Evolutionary conservation across 1,140 invertebrate genomes (phyloP).

Genomic region (Dolichoris vasculosae): DNA sequence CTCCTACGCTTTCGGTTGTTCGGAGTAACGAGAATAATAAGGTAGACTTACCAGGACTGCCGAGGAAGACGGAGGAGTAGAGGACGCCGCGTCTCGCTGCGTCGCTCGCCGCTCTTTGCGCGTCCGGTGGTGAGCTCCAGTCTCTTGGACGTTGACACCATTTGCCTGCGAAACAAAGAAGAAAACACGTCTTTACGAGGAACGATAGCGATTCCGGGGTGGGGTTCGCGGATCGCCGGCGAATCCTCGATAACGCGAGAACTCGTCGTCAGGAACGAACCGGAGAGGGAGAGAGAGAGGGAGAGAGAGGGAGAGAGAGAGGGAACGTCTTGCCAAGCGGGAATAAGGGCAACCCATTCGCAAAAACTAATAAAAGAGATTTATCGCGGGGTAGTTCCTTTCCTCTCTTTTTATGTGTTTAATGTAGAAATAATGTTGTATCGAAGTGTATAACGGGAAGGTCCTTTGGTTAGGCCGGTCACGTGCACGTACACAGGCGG

Average conservation of each 20-base stretch:
- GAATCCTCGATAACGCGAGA: no score
- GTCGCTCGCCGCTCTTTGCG: constrained; percentile 80
- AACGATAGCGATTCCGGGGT: not conserved
- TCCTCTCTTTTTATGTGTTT: constrained; percentile 36
- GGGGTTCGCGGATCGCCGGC: no score
- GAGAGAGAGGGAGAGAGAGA: not conserved
- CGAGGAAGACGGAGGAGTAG: constrained; percentile 92
- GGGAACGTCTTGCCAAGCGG: not conserved
- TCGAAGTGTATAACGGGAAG: constrained; percentile 29
- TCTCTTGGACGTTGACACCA: constrained; percentile 88
- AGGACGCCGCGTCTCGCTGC: constrained; percentile 85
- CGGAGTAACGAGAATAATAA: not conserved
- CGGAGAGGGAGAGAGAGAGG: not conserved
- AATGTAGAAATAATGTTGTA: constrained; percentile 52
- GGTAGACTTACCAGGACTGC: constrained; percentile 84
- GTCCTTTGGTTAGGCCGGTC: constrained; percentile 47
- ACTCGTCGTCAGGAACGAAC: not conserved
- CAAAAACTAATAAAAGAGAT: constrained; percentile 48
- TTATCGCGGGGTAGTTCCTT: constrained; percentile 25
- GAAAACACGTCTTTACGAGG: not conserved
- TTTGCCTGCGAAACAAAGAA: constrained; percentile 80
- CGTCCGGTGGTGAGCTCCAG: constrained; percentile 89
- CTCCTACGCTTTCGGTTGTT: no score
- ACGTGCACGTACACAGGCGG: constrained; percentile 27
- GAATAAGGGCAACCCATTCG: constrained; percentile 31